Base-by-base conservation (phyloP, 2,797 vertebrate species). In the Ptychobarbus kaznakovi region DNA sequence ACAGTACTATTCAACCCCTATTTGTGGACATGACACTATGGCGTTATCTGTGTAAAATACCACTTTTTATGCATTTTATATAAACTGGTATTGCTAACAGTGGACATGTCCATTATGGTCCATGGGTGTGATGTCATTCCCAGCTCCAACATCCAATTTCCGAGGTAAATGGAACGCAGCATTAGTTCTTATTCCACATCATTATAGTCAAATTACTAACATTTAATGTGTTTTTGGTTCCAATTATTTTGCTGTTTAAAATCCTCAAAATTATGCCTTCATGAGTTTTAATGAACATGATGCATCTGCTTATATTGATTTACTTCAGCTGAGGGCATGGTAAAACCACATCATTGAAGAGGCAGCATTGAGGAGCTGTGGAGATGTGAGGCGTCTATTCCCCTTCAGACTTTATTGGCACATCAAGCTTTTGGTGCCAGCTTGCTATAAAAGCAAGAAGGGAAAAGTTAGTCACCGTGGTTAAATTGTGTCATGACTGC, bases 401-500 rank as follows among this genome's bases (percentile, higher is more conserved):
- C 18, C 38, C 13, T 35, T 77, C 7, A 22, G 38, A 22, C 46
- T 86, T 8, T 61, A 86, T 42, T 20, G 65, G 32, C 72, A 74
- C 72, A 63, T 65, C 46, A 49, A 42, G 53, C 49, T 25, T 22
- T 12, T 18, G 56, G 76, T 86, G 80, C 87, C 85, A 81, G 76
- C 83, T 80, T 82, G 51, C 70, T 38, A 35, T 56, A 40, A 53
- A 86, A 44, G 40, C 28, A n/a, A 32, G n/a, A 85, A 56, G 56
- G 82, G 63, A 85, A 84, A 83, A 77, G 51, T 86, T 85, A 83
- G 72, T 81, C 82, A 74, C 72, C 76, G 70, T 70, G 58, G 46
- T 68, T 68, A 66, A 58, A 56, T 92, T 92, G 91, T 89, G 51
- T 90, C 56, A 87, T 73, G 56, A 68, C 84, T 80, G 88, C 61